Evolutionary conservation across 2,888 invertebrate species (phyloP).

Genomic region (Neria commutata): DNA sequence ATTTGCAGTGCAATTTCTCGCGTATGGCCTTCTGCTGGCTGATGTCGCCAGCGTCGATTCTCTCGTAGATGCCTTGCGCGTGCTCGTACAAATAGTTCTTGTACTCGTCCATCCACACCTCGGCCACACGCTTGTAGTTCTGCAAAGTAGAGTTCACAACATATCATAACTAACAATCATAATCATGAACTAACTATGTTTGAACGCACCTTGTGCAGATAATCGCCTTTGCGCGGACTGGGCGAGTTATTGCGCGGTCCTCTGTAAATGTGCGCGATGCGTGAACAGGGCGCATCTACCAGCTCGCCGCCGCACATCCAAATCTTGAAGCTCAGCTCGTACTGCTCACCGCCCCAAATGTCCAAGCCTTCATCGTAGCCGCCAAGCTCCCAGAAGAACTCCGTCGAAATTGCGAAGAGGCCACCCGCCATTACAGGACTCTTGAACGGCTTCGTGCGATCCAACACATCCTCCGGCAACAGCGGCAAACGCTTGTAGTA

Average conservation of each 20-base stretch:
- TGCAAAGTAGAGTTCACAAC: conserved; percentile 48
- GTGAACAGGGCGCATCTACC: conserved; percentile 91
- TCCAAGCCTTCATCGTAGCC: conserved; percentile 93
- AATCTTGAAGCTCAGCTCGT: conserved; percentile 95
- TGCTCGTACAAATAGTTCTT: conserved; percentile 84
- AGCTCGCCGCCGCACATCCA: conserved; percentile 96
- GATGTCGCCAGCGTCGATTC: conserved; percentile 82
- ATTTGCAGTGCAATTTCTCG: conserved; percentile 79
- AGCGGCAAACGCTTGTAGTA: conserved; percentile 93
- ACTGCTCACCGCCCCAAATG: conserved; percentile 99
- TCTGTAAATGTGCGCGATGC: conserved; percentile 89
- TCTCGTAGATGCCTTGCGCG: conserved; percentile 74
- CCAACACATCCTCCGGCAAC: conserved; percentile 52
- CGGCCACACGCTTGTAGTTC: conserved; percentile 93
- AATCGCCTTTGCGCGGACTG: conserved; percentile 91
- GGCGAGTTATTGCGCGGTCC: conserved; percentile 81
- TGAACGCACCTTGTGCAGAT: conserved; percentile 65
- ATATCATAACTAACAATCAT: not conserved
- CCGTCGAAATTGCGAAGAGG: conserved; percentile 88
- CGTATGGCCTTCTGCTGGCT: conserved; percentile 78
- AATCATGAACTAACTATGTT: not conserved
- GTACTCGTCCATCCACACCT: conserved; percentile 99
- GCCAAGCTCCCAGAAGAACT: conserved; percentile 96
- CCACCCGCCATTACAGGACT: conserved; percentile 99
- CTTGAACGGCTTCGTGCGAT: conserved; percentile 62